Conservation (phyloP, 2,888 invertebrate genomes). For the Drosophila vallismaia region DNA sequence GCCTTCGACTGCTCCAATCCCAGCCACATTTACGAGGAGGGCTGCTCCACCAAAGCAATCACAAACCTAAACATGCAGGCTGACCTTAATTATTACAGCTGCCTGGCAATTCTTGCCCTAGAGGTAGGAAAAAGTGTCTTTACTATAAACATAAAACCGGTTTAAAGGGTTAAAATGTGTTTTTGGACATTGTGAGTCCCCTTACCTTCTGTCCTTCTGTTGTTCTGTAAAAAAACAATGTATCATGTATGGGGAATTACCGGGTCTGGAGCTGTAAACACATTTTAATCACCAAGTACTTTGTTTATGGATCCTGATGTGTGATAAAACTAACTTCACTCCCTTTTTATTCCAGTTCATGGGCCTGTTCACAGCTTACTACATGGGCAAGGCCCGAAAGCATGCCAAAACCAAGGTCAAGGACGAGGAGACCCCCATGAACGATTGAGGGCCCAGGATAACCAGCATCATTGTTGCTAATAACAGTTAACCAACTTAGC, state of each 20-base stretch:
- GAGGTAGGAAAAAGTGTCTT: slow-evolving; percentile 53
- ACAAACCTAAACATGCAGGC: slow-evolving; percentile 50
- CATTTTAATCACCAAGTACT: too few relatives aligned
- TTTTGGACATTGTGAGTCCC: too few relatives aligned
- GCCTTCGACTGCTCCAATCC: slow-evolving; percentile 67
- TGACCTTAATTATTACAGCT: slow-evolving; percentile 60
- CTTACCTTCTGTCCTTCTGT: too few relatives aligned
- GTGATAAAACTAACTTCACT: too few relatives aligned
- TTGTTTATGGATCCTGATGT: too few relatives aligned
- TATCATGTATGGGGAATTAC: too few relatives aligned
- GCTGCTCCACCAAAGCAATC: slow-evolving; percentile 64
- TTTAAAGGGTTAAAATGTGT: too few relatives aligned
- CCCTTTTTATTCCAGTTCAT: slow-evolving; percentile 43
- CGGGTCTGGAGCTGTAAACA: too few relatives aligned
- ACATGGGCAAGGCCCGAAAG: slow-evolving; percentile 69
- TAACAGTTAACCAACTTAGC: slow-evolving; percentile 45
- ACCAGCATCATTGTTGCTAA: slow-evolving; percentile 19
- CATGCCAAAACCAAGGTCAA: slow-evolving; percentile 57
- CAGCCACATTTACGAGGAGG: slow-evolving; percentile 66
- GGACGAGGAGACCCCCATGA: slow-evolving; percentile 69
- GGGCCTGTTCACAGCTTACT: slow-evolving; percentile 54
- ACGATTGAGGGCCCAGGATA: slow-evolving; percentile 46
- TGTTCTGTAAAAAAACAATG: too few relatives aligned
- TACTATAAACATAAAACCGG: too few relatives aligned
- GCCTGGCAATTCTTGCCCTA: slow-evolving; percentile 55